Evolutionary conservation across 2,888 invertebrate genomes (phyloP).

Genomic region (Zaprionus lineosus): DNA sequence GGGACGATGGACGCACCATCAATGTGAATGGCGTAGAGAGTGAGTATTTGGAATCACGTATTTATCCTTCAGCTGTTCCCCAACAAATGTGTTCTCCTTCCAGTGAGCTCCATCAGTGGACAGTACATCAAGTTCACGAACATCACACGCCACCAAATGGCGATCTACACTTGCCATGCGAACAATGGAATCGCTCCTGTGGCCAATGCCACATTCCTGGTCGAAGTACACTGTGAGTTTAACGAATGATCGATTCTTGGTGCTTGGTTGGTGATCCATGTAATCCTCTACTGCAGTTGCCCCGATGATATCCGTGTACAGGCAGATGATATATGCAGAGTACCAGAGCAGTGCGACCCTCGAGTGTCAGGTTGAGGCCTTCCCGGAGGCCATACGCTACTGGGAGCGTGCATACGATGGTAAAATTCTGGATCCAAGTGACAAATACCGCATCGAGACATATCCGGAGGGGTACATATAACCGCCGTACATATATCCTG

Average conservation of each 20-base stretch:
- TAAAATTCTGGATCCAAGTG: constrained; percentile 87
- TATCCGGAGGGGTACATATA: constrained; percentile 83
- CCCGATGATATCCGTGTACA: constrained; percentile 91
- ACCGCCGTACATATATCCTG: neutral
- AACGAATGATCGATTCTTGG: too few relatives aligned
- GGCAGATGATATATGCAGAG: constrained; percentile 88
- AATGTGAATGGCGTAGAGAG: constrained; percentile 87
- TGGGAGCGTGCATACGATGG: constrained; percentile 91
- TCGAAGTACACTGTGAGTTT: constrained; percentile 97
- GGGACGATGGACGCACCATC: constrained; percentile 86
- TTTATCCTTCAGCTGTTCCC: neutral
- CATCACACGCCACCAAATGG: constrained; percentile 89
- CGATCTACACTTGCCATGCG: constrained; percentile 89
- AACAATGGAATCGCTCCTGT: constrained; percentile 94
- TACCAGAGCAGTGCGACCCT: constrained; percentile 88
- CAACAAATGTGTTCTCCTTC: constrained; percentile 31
- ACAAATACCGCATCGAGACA: constrained; percentile 86
- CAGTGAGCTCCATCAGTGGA: constrained; percentile 89
- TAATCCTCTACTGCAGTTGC: constrained; percentile 86
- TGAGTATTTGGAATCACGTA: constrained; percentile 81
- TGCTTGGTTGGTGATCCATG: too few relatives aligned
- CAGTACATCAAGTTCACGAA: constrained; percentile 90
- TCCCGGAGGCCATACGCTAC: constrained; percentile 92
- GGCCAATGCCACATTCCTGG: constrained; percentile 89
- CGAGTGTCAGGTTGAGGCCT: constrained; percentile 94